These are phyloP conservation scores for Atrichornis clamosus DNA, from an alignment of 2,113 vertebrate genomes.

Conservation along the genomic window DNA sequence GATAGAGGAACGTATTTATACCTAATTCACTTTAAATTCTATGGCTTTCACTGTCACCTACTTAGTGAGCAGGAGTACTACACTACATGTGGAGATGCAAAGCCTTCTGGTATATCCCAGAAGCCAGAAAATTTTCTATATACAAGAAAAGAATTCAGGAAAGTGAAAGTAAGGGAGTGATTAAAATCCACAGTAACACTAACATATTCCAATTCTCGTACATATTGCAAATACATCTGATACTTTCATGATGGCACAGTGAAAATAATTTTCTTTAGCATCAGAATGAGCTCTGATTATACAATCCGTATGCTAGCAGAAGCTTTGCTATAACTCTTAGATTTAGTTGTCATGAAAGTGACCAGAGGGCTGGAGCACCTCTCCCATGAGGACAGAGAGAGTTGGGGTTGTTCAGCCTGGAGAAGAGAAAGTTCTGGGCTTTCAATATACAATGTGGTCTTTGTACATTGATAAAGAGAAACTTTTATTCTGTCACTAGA, in stretches of 20 bases:
- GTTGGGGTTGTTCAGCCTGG: not conserved
- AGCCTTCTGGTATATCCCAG: not conserved
- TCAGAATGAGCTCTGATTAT: not conserved
- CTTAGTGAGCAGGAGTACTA: not conserved
- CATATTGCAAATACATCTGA: not conserved
- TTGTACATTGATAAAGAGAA: not conserved
- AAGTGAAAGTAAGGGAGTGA: not conserved
- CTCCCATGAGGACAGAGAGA: not conserved
- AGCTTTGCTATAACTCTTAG: not conserved
- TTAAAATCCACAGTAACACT: not conserved
- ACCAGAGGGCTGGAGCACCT: not conserved
- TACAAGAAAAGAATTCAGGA: not conserved
- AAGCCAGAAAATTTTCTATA: not conserved
- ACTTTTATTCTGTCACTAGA: too few species aligned
- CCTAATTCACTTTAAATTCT: not conserved
- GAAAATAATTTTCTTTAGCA: not conserved
- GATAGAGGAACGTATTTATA: not conserved
- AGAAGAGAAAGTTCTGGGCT: not conserved
- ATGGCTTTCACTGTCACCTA: not conserved
- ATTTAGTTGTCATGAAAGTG: not conserved
- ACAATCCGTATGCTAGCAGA: not conserved
- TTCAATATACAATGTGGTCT: not conserved
- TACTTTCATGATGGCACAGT: not conserved
- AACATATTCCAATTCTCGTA: not conserved
- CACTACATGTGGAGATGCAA: not conserved